These are phyloP conservation scores for Rhynchophorus ferrugineus DNA, from an alignment of 1,140 invertebrate species.

Conservation along the genomic window DNA sequence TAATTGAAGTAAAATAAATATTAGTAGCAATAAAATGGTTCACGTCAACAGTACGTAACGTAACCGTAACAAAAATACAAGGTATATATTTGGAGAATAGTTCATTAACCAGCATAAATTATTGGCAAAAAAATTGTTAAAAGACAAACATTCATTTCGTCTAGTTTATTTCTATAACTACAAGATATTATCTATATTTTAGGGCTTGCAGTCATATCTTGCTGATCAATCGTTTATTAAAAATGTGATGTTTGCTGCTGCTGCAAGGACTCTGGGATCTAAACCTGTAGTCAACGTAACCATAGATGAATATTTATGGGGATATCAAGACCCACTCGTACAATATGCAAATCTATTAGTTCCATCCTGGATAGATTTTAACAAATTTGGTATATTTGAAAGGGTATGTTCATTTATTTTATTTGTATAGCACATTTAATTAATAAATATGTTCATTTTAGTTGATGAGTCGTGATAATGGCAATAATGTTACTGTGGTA, in stretches of 20 bases:
- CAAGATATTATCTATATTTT: slow-evolving; percentile 23
- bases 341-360: slow-evolving; percentile 58
- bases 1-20: too few species aligned
- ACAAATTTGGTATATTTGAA: slow-evolving; percentile 71
- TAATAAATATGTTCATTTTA: slow-evolving; percentile 27
- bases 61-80: slow-evolving; percentile 2
- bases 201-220: slow-evolving; percentile 56
- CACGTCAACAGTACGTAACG: too few species aligned
- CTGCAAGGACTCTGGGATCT: slow-evolving; percentile 53
- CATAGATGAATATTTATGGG: slow-evolving; percentile 75
- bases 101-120: too few species aligned
- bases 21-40: too few species aligned
- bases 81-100: neutral
- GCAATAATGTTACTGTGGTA: slow-evolving; percentile 32
- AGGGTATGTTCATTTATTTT: too few species aligned
- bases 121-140: too few species aligned
- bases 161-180: neutral
- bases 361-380: slow-evolving; percentile 66
- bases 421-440: too few species aligned
- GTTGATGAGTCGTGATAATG: slow-evolving; percentile 35
- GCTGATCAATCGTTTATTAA: slow-evolving; percentile 50
- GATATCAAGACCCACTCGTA: slow-evolving; percentile 72
- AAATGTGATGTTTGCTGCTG: slow-evolving; percentile 54
- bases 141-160: too few species aligned
- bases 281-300: slow-evolving; percentile 62